Conservation (phyloP, 2,888 invertebrate species). For the Latheticus oryzae region DNA sequence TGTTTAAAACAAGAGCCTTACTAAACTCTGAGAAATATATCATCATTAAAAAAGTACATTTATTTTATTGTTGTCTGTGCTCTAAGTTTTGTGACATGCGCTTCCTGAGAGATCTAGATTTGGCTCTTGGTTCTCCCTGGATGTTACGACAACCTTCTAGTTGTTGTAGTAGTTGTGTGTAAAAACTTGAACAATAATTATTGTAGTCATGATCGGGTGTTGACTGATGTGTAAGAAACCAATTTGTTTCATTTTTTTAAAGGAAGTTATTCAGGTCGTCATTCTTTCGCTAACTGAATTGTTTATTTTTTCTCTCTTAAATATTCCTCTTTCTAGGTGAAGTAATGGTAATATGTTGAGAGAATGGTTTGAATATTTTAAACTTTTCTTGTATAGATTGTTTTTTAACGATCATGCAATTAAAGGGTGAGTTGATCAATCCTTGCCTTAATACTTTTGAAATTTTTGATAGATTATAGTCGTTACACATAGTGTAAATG, state of each 20-base stretch:
- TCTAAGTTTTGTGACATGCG: constrained; percentile 47
- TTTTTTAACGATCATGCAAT: constrained; percentile 49
- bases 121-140: constrained; percentile 44
- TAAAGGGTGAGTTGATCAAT: constrained; percentile 53
- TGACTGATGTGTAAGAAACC: constrained; percentile 34
- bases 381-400: constrained; percentile 52
- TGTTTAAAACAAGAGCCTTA: no score
- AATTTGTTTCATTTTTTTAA: constrained; percentile 35
- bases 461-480: no score
- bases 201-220: neutral
- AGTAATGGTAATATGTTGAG: constrained; percentile 52
- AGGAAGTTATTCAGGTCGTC: constrained; percentile 45
- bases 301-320: constrained; percentile 32
- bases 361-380: constrained; percentile 55
- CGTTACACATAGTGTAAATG: no score
- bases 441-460: no score
- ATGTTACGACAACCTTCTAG: constrained; percentile 23
- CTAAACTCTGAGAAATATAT: no score
- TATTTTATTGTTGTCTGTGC: constrained; percentile 13
- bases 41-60: constrained; percentile 2
- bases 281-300: constrained; percentile 37
- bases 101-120: constrained; percentile 48
- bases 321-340: constrained; percentile 45
- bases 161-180: constrained; percentile 36
- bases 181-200: constrained; percentile 21